A percentile compares a stretch with the other conserved stretches of the same genome.
These are phyloP conservation scores for Scaptomyza reducta DNA, from an alignment of 2,888 invertebrate genomes.

Conservation along the genomic window DNA sequence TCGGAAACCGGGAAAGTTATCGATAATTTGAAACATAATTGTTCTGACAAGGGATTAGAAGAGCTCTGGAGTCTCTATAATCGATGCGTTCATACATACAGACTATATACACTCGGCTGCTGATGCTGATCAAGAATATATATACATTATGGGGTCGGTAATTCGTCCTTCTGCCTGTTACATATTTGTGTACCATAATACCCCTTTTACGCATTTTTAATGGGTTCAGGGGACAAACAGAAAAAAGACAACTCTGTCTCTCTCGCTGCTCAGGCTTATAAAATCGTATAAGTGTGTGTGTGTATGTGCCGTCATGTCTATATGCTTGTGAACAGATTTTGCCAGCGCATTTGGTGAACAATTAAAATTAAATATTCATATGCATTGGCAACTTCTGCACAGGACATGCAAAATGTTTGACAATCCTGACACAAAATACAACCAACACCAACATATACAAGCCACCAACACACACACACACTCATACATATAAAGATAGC, in stretches of 20 bases:
- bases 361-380: conserved; percentile 78
- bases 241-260: background rate
- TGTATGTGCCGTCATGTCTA: conserved; percentile 11
- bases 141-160: too few relatives aligned
- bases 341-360: conserved; percentile 71
- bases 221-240: too few relatives aligned
- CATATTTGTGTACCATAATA: too few relatives aligned
- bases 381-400: conserved; percentile 54
- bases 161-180: too few relatives aligned
- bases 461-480: conserved; percentile 21
- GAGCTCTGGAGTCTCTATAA: too few relatives aligned
- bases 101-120: too few relatives aligned
- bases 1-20: too few relatives aligned
- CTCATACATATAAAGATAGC: conserved; percentile 5
- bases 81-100: too few relatives aligned
- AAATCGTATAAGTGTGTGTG: conserved; percentile 21
- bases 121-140: too few relatives aligned
- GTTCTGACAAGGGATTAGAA: too few relatives aligned
- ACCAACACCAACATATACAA: conserved; percentile 32
- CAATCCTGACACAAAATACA: conserved; percentile 73
- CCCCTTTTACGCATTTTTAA: too few relatives aligned
- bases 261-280: conserved; percentile 11
- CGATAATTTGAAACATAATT: too few relatives aligned
- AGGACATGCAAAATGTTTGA: conserved; percentile 68
- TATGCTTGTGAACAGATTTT: conserved; percentile 62